phyloP scores from a whole-genome alignment of 2,797 vertebrate species.

The Coregonus sp. region DNA sequence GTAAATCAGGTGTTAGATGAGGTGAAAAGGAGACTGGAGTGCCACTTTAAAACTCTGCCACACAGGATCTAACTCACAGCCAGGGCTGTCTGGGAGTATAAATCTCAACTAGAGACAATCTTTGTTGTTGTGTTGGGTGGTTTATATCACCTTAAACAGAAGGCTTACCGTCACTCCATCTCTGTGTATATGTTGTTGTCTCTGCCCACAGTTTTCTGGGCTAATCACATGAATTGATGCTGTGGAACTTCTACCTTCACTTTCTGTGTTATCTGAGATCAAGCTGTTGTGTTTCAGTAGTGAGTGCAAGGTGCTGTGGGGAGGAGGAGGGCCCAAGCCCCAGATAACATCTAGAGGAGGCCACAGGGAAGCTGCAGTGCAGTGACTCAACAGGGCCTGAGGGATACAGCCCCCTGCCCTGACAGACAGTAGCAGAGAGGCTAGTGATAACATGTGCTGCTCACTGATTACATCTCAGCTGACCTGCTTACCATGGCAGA shows the following conservation, averaged over 20 bases:
- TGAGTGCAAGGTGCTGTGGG: no score
- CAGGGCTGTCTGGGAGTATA: neutral
- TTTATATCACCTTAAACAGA: neutral
- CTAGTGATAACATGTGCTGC: neutral
- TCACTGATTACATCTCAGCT: neutral
- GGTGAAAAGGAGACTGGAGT: no score
- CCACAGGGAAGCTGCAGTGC: neutral
- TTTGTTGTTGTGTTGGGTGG: neutral
- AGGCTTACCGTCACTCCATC: neutral
- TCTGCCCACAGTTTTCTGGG: neutral
- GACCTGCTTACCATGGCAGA: conserved; percentile 13
- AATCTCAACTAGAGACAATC: neutral
- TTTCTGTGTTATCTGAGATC: neutral
- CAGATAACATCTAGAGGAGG: neutral
- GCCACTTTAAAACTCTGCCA: neutral
- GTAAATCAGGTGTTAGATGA: no score
- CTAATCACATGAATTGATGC: neutral
- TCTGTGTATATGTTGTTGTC: neutral
- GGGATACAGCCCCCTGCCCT: neutral
- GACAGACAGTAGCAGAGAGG: neutral
- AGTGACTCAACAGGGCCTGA: neutral
- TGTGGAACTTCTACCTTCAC: neutral
- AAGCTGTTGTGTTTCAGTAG: neutral
- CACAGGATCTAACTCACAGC: neutral
- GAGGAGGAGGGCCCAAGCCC: no score